These are phyloP conservation scores for Ennomos quercinarius DNA, from an alignment of 2,888 invertebrate species.

Conservation along the genomic window DNA sequence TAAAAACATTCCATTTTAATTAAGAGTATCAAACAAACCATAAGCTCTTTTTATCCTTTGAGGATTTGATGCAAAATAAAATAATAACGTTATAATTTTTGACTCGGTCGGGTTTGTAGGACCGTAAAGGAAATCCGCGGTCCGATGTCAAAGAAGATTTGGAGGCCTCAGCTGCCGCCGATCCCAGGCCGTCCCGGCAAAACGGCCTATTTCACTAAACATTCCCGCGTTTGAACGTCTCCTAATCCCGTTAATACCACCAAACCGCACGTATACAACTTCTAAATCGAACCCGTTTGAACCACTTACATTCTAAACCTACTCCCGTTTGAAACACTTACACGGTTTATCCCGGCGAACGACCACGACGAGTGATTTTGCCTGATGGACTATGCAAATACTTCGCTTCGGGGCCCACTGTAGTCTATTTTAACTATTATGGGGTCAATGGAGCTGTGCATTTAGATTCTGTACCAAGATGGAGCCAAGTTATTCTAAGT, in stretches of 20 bases:
- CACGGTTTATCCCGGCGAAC: constrained; percentile 30
- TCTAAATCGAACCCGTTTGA: constrained; percentile 50
- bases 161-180: constrained; percentile 57
- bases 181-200: constrained; percentile 48
- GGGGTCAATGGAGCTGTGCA: not conserved
- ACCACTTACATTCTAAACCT: constrained; percentile 38
- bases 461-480: not conserved
- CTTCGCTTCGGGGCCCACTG: constrained; percentile 5
- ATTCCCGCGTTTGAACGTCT: constrained; percentile 55
- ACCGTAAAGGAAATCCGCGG: constrained; percentile 38
- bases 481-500: not conserved
- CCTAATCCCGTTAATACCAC: constrained; percentile 60
- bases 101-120: constrained; percentile 14
- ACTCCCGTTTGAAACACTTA: constrained; percentile 37
- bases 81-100: constrained; percentile 35
- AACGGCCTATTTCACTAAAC: constrained; percentile 56
- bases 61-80: constrained; percentile 18
- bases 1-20: not conserved
- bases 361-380: constrained; percentile 10
- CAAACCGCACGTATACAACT: constrained; percentile 60
- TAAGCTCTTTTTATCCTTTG: constrained; percentile 9
- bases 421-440: constrained; percentile 8
- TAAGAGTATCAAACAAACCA: constrained; percentile 2
- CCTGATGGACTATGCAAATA: constrained; percentile 15
- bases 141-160: constrained; percentile 52